These are phyloP conservation scores for Lordiphosa andalusiaca DNA, from an alignment of 2,888 invertebrate species.

Conservation along the genomic window DNA sequence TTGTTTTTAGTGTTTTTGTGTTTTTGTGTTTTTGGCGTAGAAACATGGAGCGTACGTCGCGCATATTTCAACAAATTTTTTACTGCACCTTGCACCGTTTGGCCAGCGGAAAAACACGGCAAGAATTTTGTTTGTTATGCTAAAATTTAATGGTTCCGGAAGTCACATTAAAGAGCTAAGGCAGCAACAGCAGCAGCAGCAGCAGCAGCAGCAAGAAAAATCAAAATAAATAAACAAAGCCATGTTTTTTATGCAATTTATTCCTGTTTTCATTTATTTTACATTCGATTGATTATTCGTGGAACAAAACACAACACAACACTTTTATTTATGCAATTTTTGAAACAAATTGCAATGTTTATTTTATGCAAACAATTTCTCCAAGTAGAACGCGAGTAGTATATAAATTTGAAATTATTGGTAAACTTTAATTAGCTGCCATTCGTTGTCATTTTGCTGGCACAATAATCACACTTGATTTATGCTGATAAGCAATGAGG, in stretches of 20 bases:
- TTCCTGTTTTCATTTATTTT: conserved; percentile 58
- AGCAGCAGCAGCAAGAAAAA: conserved; percentile 9
- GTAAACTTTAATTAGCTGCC: conserved; percentile 64
- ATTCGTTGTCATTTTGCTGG: conserved; percentile 49
- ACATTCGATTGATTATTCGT: conserved; percentile 69
- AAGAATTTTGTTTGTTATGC: conserved; percentile 75
- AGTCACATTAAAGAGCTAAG: conserved; percentile 46
- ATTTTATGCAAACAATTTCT: conserved; percentile 66
- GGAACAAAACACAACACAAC: conserved; percentile 22
- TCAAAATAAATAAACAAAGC: conserved; percentile 24
- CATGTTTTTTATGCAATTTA: conserved; percentile 34
- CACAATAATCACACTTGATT: conserved; percentile 39
- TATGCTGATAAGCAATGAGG: conserved; percentile 16
- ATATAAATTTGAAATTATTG: conserved; percentile 66
- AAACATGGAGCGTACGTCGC: conserved; percentile 21
- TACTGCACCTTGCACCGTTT: conserved; percentile 65
- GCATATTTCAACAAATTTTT: conserved; percentile 75
- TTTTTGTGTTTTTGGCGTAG: conserved; percentile 18
- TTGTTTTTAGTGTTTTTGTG: conserved; percentile 23
- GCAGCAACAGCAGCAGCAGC: conserved; percentile 6
- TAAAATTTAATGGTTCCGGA: conserved; percentile 71
- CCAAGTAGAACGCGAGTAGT: conserved; percentile 30
- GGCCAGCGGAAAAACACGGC: conserved; percentile 68
- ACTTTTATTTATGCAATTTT: neutral
- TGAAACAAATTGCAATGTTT: conserved; percentile 55